Evolutionary conservation across 2,113 vertebrate species (phyloP).

Genomic region (Setophaga coronata): DNA sequence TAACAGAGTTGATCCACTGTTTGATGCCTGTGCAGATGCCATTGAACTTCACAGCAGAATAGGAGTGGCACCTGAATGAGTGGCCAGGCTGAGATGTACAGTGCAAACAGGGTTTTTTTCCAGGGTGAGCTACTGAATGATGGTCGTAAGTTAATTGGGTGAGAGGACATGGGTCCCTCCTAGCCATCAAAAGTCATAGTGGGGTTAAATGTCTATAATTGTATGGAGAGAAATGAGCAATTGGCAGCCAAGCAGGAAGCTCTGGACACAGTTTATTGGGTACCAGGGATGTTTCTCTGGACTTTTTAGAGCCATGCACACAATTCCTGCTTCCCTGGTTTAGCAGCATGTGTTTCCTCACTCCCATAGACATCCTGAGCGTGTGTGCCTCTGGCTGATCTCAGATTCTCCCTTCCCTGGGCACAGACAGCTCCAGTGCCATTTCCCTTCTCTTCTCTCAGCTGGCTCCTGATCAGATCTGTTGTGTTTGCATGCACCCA

Average conservation of each 20-base stretch:
- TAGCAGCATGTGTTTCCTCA: not conserved
- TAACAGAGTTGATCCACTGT: not conserved
- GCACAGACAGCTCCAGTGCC: not conserved
- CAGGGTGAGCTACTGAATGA: accelerated
- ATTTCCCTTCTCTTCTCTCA: not conserved
- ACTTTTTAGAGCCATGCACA: not conserved
- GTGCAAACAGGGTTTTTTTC: not conserved
- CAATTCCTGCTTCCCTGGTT: not conserved
- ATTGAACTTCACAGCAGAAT: accelerated
- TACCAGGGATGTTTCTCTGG: not conserved
- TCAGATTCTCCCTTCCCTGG: accelerated
- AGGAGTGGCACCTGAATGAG: accelerated
- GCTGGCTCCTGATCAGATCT: not conserved
- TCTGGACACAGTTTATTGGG: not conserved
- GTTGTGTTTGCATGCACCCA: accelerated
- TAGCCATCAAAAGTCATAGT: not conserved
- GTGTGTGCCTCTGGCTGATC: accelerated
- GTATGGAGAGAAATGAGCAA: not conserved
- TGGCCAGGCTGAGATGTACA: not conserved
- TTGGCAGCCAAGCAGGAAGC: not conserved
- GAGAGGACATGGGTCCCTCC: not conserved
- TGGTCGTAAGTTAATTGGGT: not conserved
- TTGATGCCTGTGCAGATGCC: not conserved
- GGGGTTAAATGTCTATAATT: not conserved
- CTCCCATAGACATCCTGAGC: not conserved